Base-by-base conservation (phyloP, 1,140 invertebrate genomes). In the Brachionus asplanchnoidis region DNA sequence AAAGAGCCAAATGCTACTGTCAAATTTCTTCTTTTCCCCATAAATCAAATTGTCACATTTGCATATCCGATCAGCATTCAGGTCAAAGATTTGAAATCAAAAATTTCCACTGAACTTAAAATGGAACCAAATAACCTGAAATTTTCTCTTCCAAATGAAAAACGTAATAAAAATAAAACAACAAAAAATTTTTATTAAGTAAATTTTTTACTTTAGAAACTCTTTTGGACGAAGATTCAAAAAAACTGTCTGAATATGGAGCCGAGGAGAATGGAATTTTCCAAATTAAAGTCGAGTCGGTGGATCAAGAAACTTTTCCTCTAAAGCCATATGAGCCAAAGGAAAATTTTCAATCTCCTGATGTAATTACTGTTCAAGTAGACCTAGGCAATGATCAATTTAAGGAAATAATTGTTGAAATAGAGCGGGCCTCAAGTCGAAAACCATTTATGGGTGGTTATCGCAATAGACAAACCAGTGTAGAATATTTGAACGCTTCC, bases 221-320 rank as follows among this genome's bases (percentile, higher is more conserved):
- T 65, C 14, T 86, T 88, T 80, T 68, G 86, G n/a, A 87, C 88
- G 65, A 85, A 44, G 14, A 87, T 85, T 50, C n/a, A n/a, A 20
- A 26, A n/a, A 89, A 87, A 14, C 85, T 90, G 26, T 87, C 87
- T 17, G 89, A 89, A 44, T 86, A 89, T 14, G 89, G 89, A n/a
- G 89, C 89, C 1, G 88, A 88, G 11, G 88, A 88, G 4, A 90
- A 89, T 86, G 88, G 88, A n/a, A 89, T 88, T n/a, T 86, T 90
- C 1, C 88, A 89, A 85, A 84, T 90, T 17, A 89, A 89, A 78
- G 86, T 89, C 83, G 87, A 88, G 85, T 90, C 89, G n/a, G 86
- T 87, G 23, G 89, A 90, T 77, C 89, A 89, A 50, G 86, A 88
- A 8, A 88, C 89, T 85, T 87, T 87, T 7, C 89, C 89, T 11